Conservation (phyloP, 2,888 invertebrate species). For the Aethes cnicana region DNA sequence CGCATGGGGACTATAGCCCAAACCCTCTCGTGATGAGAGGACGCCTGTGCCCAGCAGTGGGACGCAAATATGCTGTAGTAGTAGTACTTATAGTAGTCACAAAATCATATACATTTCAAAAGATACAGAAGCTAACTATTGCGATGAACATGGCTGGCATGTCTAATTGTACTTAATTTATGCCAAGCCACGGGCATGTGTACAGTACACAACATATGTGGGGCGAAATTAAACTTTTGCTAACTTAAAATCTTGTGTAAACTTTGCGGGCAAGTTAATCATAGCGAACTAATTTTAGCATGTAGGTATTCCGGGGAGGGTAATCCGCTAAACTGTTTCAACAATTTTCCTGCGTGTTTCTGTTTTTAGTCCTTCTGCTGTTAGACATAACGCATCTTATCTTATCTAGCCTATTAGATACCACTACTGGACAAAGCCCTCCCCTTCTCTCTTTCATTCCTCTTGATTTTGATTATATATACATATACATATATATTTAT, state of each 20-base stretch:
- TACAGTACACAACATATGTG: slow-evolving; percentile 29
- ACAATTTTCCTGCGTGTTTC: not conserved
- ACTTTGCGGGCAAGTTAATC: slow-evolving; percentile 27
- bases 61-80: too few relatives aligned
- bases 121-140: slow-evolving; percentile 21
- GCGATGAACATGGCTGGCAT: too few relatives aligned
- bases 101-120: too few relatives aligned
- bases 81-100: too few relatives aligned
- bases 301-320: slow-evolving; percentile 13
- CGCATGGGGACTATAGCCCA: too few relatives aligned
- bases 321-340: slow-evolving; percentile 9
- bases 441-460: not conserved
- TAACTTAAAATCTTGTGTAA: slow-evolving; percentile 30
- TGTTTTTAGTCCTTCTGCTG: too few relatives aligned
- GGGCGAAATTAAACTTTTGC: slow-evolving; percentile 30
- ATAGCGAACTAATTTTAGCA: slow-evolving; percentile 25
- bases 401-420: too few relatives aligned
- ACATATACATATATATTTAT: too few relatives aligned
- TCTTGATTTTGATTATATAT: not conserved
- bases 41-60: too few relatives aligned
- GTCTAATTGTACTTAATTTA: too few relatives aligned
- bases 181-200: slow-evolving; percentile 26
- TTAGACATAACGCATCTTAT: too few relatives aligned
- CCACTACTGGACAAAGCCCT: not conserved
- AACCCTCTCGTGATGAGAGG: too few relatives aligned